phyloP scores from a whole-genome alignment of 64 coral and sea anemone species.

The Montipora foliosa region DNA sequence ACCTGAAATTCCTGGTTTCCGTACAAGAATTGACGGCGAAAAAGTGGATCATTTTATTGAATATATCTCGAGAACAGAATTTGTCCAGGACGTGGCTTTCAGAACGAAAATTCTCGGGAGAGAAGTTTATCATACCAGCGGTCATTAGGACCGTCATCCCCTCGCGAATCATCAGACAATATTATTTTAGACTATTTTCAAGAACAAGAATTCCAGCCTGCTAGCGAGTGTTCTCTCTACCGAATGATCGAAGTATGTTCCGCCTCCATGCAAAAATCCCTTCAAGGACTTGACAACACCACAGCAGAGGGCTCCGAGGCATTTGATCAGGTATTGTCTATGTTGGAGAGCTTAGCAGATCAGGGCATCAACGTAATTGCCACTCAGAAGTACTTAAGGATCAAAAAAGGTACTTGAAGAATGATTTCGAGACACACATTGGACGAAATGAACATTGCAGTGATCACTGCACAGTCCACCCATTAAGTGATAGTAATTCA shows the following conservation, averaged over 20 bases:
- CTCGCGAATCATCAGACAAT: conserved; percentile 46
- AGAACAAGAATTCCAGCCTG: conserved; percentile 39
- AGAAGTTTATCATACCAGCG: conserved; percentile 43
- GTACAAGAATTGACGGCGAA: not conserved
- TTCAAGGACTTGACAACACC: conserved; percentile 70
- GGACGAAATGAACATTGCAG: not conserved
- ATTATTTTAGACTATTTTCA: conserved; percentile 42
- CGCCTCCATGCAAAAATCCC: conserved; percentile 65
- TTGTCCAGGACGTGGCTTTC: conserved; percentile 54
- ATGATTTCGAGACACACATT: not conserved
- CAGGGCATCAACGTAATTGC: not conserved
- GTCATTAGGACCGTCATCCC: conserved; percentile 62
- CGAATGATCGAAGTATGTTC: conserved; percentile 63
- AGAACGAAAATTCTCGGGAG: conserved; percentile 15
- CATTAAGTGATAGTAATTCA: not conserved
- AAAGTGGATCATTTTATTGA: conserved; percentile 47
- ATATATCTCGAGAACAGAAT: conserved; percentile 22
- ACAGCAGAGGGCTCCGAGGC: conserved; percentile 72
- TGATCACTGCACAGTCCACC: not conserved
- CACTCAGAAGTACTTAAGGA: not conserved
- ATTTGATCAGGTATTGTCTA: conserved; percentile 13
- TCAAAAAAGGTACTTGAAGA: not conserved
- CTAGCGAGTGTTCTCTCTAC: conserved; percentile 39
- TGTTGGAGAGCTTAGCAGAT: not conserved
- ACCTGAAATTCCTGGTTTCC: not conserved